Evolutionary conservation across 2,113 vertebrate genomes (phyloP), one percentile per base, ranked within the genome.

Genomic region (Raphicerus campestris): DNA sequence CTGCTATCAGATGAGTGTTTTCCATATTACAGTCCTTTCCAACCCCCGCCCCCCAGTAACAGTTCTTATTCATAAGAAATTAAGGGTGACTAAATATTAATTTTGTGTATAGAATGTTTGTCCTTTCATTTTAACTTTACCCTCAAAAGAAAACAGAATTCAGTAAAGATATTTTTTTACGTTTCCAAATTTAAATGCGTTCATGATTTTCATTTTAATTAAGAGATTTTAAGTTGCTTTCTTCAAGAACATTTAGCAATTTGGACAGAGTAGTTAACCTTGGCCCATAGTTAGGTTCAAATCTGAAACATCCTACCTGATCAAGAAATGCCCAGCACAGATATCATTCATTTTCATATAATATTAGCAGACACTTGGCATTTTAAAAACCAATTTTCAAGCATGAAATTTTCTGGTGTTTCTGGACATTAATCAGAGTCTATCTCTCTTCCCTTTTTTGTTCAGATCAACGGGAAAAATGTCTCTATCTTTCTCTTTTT

Each of bases 161-260:
- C 7, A 66, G 51, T 61, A 84, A 88, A 60, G 22, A 9, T 20
- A 56, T 45, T 61, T n/a, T 81, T 91, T 58, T n/a, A 19, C 13
- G 24, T 86, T 78, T 5, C 3, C 22, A 86, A 42, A 87, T 87
- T 60, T 89, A 84, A 66, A 73, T 89, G n/a, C 11, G 45, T 87
- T 89, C n/a, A 93, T 73, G 5, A 89, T 97, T 98, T 97, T 98
- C 63, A 97, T 94, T 97, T 93, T 93, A 15, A 75, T 55, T 94
- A 93, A 93, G 49, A 95, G 86, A 30, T 7, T 53, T 93, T 89
- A 94, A 60, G 30, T 56, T 97, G 45, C 49, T 92, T 93, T 93
- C 39, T 28, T 95, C 20, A 85, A 93, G 30, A 9, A 91, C 39
- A 61, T 22, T 30, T 91, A 90, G 89, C 22, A 63, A 56, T 96